A percentile compares a stretch with the other conserved stretches of the same genome.
Conservation (phyloP, 2,113 vertebrate genomes). For the Rhea pennata region DNA sequence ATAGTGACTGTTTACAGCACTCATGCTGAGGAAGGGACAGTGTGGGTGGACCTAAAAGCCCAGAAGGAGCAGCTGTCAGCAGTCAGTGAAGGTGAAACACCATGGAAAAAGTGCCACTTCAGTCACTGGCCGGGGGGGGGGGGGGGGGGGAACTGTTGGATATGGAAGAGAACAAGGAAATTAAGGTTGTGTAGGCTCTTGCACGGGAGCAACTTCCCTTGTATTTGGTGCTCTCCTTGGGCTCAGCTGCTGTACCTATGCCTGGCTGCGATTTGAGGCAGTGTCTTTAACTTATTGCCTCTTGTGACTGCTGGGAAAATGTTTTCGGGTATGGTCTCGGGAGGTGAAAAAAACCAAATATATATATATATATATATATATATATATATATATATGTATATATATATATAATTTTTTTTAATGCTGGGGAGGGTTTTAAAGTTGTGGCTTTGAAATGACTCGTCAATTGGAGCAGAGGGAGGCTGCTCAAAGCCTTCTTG, state of each 20-base stretch:
- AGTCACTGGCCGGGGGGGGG: neutral
- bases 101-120: neutral
- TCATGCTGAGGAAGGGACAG: neutral
- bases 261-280: neutral
- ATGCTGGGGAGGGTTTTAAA: neutral
- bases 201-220: neutral
- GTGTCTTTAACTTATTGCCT: neutral
- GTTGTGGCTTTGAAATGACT: neutral
- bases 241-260: neutral
- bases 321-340: accelerated
- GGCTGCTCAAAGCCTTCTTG: neutral
- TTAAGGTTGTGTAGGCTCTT: neutral
- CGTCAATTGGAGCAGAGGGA: neutral
- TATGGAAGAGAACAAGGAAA: too few species aligned
- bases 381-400: too few species aligned
- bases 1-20: neutral
- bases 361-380: too few species aligned
- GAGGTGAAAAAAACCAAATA: neutral
- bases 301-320: neutral
- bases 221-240: too few species aligned
- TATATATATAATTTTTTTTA: neutral
- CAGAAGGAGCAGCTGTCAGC: neutral
- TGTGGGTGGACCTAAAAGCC: neutral
- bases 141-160: neutral
- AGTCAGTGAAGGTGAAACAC: neutral